Evolutionary conservation across 2,888 invertebrate genomes (phyloP), one percentile per base, ranked within the genome.

Genomic region (Limnephilus lunatus): DNA sequence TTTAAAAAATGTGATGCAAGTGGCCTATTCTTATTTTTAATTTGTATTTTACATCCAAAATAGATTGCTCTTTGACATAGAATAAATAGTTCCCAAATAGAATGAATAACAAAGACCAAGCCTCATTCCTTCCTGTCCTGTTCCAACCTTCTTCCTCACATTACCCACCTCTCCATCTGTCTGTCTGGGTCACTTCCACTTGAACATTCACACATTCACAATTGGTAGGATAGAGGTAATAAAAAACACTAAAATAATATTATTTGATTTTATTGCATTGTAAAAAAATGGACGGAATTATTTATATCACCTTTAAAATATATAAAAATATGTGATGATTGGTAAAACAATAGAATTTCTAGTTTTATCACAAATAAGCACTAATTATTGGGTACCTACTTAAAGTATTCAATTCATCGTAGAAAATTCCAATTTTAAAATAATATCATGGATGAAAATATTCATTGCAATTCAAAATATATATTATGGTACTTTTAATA

Each of bases 311-410:
- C n/a, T 83, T 82, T 14, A 32, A 82, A 82, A 82, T 32, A 15
- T 82, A 32, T 82, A 82, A 32, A 31, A 31, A 82, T 82, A 83
- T 83, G 39, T 32, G 83, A 83, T 39, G 39, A 83, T 83, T 32
- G 83, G 32, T 35, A 25, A 19, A 25, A 83, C 9, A 35, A 83
- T 9, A 25, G 83, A 83, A 83, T 25, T 83, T 83, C 35, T 35
- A 83, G 68, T 83, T 83, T 83, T 83, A 83, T 83, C 83, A 83
- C 83, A 83, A 83, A 39, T 35, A 83, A 39, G 35, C 83, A 83
- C 83, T 39, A 25, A 32, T 35, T 35, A 83, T 35, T 35, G 35
- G 14, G 35, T 39, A 83, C 83, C 83, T 83, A 83, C 83, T n/a
- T 32, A 83, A 83, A 32, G 15, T 83, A 83, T 83, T 39, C 15